These are phyloP conservation scores for Notothenia rossii DNA, from an alignment of 2,113 vertebrate genomes.

Conservation along the genomic window DNA sequence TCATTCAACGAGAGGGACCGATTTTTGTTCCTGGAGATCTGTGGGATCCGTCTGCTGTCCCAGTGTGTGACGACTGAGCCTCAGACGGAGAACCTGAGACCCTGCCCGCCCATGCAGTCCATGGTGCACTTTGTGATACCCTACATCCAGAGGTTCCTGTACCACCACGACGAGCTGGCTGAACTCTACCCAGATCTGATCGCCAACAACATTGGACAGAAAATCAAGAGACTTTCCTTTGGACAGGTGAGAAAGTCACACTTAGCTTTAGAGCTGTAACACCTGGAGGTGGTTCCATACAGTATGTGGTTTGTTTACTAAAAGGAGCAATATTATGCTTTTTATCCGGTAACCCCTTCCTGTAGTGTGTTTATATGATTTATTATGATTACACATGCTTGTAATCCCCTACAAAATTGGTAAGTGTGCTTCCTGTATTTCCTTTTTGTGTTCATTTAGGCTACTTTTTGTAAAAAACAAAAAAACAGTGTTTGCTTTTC, in stretches of 20 bases:
- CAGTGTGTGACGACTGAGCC: conserved; percentile 71
- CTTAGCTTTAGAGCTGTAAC: neutral
- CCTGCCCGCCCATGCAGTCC: conserved; percentile 76
- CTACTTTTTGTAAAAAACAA: too few relatives aligned
- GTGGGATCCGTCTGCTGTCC: conserved; percentile 74
- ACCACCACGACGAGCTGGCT: conserved; percentile 71
- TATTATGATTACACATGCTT: too few relatives aligned
- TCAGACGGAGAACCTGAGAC: conserved; percentile 78
- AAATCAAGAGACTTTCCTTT: conserved; percentile 74
- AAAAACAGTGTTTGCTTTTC: too few relatives aligned
- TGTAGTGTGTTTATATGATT: too few relatives aligned
- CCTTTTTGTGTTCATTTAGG: too few relatives aligned
- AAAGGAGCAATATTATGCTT: neutral
- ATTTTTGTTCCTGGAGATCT: conserved; percentile 81
- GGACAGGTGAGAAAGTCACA: conserved; percentile 74
- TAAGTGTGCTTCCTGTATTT: too few relatives aligned
- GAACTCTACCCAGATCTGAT: conserved; percentile 75
- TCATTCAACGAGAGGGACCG: conserved; percentile 78
- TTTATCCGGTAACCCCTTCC: too few relatives aligned
- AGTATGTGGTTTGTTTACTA: neutral
- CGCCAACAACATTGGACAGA: conserved; percentile 65
- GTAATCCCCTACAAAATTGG: too few relatives aligned
- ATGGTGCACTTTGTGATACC: conserved; percentile 79
- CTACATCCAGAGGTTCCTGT: conserved; percentile 84
- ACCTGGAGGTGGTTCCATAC: neutral